A percentile compares a stretch with the other conserved stretches of the same genome.
Conservation (phyloP, 2,113 vertebrate genomes). For the Neogale vison region DNA sequence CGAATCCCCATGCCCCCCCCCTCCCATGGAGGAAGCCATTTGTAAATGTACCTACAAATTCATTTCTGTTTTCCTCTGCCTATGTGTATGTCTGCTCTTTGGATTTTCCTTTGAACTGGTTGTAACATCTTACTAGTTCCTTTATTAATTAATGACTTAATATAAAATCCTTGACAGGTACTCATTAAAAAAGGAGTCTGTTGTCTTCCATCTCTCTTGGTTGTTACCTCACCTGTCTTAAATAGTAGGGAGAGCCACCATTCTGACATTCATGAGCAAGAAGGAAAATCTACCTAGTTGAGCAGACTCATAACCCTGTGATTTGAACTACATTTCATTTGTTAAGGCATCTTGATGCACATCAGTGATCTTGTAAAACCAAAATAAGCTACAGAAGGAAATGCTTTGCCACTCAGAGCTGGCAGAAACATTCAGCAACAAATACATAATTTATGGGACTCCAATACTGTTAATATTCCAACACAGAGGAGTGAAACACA, state of each 20-base stretch:
- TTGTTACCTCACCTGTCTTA: neutral
- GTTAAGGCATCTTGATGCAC: constrained; percentile 53
- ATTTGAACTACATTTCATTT: constrained; percentile 49
- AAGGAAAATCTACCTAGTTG: neutral
- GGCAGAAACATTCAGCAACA: constrained; percentile 57
- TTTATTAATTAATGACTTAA: constrained; percentile 26
- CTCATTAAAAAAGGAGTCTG: neutral
- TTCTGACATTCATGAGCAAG: neutral
- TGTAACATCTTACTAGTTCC: neutral
- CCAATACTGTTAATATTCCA: constrained; percentile 39
- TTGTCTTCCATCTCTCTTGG: neutral
- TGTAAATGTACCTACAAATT: neutral
- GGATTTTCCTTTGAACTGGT: neutral
- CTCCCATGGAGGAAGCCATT: neutral
- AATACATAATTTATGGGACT: constrained; percentile 56
- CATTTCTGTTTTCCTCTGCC: neutral
- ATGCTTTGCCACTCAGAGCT: constrained; percentile 8
- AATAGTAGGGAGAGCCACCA: neutral
- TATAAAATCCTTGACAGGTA: neutral
- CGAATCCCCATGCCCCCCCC: too few relatives aligned
- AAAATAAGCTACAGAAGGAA: constrained; percentile 56
- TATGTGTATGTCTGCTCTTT: neutral
- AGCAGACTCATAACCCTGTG: neutral
- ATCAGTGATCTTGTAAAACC: constrained; percentile 41
- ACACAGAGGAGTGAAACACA: neutral